Base-by-base conservation (phyloP, 1,140 invertebrate species). In the Pectinophora gossypiella region DNA sequence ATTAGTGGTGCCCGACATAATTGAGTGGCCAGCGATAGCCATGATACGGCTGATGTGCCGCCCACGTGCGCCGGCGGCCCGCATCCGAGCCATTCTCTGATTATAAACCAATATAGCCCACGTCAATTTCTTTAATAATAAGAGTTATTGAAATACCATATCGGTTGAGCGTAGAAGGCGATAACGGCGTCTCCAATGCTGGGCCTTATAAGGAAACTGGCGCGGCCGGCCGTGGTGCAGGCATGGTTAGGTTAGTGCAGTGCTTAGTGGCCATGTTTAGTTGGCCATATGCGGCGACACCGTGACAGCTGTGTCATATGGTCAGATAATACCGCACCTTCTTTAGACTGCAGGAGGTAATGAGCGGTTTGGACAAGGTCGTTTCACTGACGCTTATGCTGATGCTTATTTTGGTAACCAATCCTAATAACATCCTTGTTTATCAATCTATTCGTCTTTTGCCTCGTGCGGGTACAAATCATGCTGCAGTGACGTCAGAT, bases 201-300 rank as follows among this genome's bases (percentile, higher is more conserved):
- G 9, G 38, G 10, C 69, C 69, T 48, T 71, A 66, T 64, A 44
- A 47, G 66, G 73, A 59, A 75, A 77, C 67, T 59, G 46, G 72
- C 47, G 43, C 46, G 46, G 42, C 53, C 59, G 45, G 51, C 64
- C 12, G 42, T 12, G 27, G 27, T 12, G 27, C 27, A 9, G 7
- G 27, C 27, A 32, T 19, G 42, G 19, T 2, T 44, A 44, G 4
- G 9, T 4, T 19, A 15, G 38, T 40, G 38, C 13, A 21, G 19
- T 44, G 18, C 20, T 20, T 20, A 44, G 42, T 5, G 5, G 18
- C 19, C 19, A 44, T 44, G 15, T 21, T 44, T 7, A 19, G 4
- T 27, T 48, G 47, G 38, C 53, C 54, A 56, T 70, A 59, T 61
- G 54, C 51, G 51, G 54, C 54, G 56, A 51, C 51, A 22, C 45